These are phyloP conservation scores for Carassius auratus DNA, from an alignment of 2,113 vertebrate species.

Conservation along the genomic window DNA sequence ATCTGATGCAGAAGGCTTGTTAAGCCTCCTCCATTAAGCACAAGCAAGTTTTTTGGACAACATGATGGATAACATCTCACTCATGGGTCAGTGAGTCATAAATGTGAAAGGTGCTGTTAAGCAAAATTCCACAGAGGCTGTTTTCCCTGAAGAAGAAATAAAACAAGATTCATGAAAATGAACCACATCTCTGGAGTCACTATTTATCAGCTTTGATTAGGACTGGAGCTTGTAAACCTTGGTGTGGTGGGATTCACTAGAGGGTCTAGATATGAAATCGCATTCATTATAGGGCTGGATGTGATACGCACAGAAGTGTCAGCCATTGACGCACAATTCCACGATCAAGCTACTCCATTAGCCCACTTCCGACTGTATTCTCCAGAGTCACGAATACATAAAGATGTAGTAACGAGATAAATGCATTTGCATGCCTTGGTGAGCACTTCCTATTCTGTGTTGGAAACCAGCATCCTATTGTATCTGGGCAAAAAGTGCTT, in stretches of 20 bases:
- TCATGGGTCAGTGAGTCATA: slow-evolving; percentile 14
- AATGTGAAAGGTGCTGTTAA: slow-evolving; percentile 1
- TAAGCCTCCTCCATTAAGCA: slow-evolving; percentile 19
- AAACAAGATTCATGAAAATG: slow-evolving; percentile 26
- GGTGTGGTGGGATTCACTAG: slow-evolving; percentile 11
- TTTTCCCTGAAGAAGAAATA: slow-evolving; percentile 17
- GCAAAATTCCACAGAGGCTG: slow-evolving; percentile 23
- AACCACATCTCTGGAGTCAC: slow-evolving; percentile 19
- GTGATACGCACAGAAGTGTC: not conserved
- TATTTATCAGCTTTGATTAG: slow-evolving; percentile 36
- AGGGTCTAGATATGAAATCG: slow-evolving; percentile 2
- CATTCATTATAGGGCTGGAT: not conserved
- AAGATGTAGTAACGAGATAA: slow-evolving; percentile 46
- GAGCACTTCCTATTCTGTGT: not conserved
- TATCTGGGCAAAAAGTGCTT: slow-evolving; percentile 4
- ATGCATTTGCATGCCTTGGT: slow-evolving; percentile 24
- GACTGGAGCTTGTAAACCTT: not conserved
- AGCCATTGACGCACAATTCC: slow-evolving; percentile 9
- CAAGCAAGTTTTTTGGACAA: slow-evolving; percentile 2
- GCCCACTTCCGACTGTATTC: slow-evolving; percentile 1
- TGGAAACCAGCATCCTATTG: not conserved
- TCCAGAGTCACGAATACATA: slow-evolving; percentile 21
- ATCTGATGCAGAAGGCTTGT: slow-evolving; percentile 8
- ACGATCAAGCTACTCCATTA: slow-evolving; percentile 25
- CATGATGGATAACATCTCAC: slow-evolving; percentile 27